Base-by-base conservation (phyloP, 2,113 vertebrate genomes). In the Chrysemys picta region DNA sequence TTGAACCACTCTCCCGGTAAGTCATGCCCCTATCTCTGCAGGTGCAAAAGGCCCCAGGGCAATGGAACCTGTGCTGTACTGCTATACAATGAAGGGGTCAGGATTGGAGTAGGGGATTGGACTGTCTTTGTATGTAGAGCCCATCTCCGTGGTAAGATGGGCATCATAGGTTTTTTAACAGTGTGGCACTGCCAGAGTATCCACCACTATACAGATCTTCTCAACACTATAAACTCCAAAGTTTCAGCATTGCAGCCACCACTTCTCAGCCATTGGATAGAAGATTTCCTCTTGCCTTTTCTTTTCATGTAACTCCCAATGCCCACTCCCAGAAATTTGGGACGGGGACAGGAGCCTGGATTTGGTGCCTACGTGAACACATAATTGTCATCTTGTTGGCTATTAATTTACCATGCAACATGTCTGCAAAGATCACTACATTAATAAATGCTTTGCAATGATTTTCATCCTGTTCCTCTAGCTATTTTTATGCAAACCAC, bases 401-500 rank as follows among this genome's bases (percentile, higher is more conserved):
- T 96, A 97, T 91, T 78, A 95, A 92, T 93, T 98, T 97, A 91
- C 88, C 93, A 87, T 29, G 85, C 87, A 96, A 91, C 25, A 96
- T 94, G 81, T 97, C 93, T 69, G 1, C 86, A 91, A 97, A 97
- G 95, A 96, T 93, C 88, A 96, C 93, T 94, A 94, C 84, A 93
- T 97, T 97, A 98, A 97, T 96, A 94, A 98, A 97, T 83, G 69
- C 84, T 93, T 95, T 91, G 91, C 76, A 97, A 96, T 93, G 86
- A 97, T 97, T 97, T 98, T 96, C 97, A 96, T 94, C 95, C 95
- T 95, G 91, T 96, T 97, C 95, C 76, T 92, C 92, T 35, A 91
- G 92, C 90, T 93, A 95, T 98, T 95, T 97, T 98, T 97, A 98
- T 97, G 97, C 96, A 96, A 97, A 97, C 91, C 94, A 96, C 96